Evolutionary conservation across 2,888 invertebrate genomes (phyloP).

Genomic region (Phaedon cochleariae): DNA sequence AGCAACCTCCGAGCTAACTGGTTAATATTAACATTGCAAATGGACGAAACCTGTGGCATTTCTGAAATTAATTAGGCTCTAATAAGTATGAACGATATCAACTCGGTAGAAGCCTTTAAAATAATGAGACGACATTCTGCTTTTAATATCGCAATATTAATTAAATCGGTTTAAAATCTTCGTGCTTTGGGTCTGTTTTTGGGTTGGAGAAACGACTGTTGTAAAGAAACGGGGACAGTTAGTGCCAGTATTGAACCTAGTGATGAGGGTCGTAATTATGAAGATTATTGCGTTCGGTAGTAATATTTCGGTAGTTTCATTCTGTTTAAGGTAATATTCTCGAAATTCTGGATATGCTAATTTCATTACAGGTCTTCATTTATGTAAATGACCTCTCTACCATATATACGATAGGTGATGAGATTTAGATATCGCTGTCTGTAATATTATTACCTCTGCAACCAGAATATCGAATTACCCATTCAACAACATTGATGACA

Average conservation of each 20-base stretch:
- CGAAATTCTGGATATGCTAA: neutral
- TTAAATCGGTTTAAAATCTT: constrained; percentile 7
- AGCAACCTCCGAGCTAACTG: neutral
- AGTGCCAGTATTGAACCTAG: neutral
- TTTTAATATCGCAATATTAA: constrained; percentile 16
- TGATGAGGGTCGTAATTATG: neutral
- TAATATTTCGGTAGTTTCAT: neutral
- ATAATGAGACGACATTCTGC: constrained; percentile 17
- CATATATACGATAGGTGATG: neutral
- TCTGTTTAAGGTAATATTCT: neutral
- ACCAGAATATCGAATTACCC: no score
- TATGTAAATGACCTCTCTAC: no score
- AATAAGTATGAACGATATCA: constrained; percentile 16
- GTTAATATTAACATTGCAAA: constrained; percentile 11
- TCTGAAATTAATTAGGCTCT: constrained; percentile 14
- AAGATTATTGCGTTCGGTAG: neutral
- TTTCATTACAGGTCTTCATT: neutral
- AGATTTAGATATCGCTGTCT: neutral
- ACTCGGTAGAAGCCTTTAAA: neutral
- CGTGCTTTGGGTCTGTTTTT: neutral
- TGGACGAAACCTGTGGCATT: constrained; percentile 5
- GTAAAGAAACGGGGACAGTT: neutral
- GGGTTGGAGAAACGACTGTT: neutral
- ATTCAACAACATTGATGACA: no score
- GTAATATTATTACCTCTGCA: no score